A percentile compares a stretch with the other conserved stretches of the same genome.
These are phyloP conservation scores for Geothlypis trichas DNA, from an alignment of 2,113 vertebrate species.

Conservation along the genomic window DNA sequence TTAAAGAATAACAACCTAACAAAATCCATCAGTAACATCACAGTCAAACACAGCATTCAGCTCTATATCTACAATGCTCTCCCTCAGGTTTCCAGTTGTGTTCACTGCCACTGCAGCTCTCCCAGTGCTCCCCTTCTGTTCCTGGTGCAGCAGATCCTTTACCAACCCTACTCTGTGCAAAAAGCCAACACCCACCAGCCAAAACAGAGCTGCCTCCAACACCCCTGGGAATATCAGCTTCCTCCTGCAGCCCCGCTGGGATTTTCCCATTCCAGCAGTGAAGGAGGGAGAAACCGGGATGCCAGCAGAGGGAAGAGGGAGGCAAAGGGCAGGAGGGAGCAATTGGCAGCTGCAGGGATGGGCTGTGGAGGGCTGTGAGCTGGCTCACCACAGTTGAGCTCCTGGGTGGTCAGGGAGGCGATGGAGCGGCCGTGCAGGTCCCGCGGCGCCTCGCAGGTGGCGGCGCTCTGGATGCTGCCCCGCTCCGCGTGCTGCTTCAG, in stretches of 20 bases:
- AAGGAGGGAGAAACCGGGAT: background rate
- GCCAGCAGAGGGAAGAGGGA: background rate
- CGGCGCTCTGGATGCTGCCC: conserved; percentile 85
- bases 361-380: background rate
- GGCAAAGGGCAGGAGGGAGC: background rate
- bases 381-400: conserved; percentile 84
- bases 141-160: background rate
- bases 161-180: background rate
- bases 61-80: accelerated
- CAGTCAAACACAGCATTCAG: background rate
- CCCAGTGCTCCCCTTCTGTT: background rate
- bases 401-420: conserved; percentile 77
- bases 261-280: background rate
- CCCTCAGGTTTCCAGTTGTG: background rate
- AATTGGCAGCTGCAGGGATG: background rate
- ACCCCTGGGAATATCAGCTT: accelerated
- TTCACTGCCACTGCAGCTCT: background rate
- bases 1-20: background rate
- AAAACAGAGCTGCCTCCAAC: background rate
- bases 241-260: background rate
- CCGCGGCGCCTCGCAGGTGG: conserved; percentile 85
- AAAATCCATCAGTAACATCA: background rate
- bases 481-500: conserved; percentile 81
- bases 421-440: conserved; percentile 86
- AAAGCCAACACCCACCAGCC: background rate